Conservation (phyloP, 2,797 vertebrate species). For the Acanthiza pusilla region DNA sequence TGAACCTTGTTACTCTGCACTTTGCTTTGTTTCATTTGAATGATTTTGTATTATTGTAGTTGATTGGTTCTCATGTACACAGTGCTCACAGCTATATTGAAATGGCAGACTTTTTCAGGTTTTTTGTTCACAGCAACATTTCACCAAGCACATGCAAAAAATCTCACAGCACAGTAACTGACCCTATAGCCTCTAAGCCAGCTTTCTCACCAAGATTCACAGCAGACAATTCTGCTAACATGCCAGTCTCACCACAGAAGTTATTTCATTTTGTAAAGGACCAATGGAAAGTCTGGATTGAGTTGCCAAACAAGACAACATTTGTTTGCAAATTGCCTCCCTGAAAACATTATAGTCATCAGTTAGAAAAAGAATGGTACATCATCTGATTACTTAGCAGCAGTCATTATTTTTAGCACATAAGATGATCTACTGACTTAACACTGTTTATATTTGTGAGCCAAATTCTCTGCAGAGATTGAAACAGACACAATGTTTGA, state of each 20-base stretch:
- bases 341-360: background rate
- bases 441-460: background rate
- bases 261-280: background rate
- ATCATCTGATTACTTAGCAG: background rate
- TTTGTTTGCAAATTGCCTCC: background rate
- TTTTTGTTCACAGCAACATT: background rate
- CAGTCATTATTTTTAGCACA: background rate
- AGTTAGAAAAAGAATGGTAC: background rate
- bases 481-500: conserved; percentile 29
- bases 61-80: background rate
- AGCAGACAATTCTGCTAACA: background rate
- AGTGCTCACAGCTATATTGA: background rate
- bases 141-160: background rate
- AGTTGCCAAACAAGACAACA: background rate
- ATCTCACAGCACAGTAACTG: background rate
- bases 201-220: background rate
- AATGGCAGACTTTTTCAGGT: background rate
- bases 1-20: background rate
- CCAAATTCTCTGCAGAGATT: background rate
- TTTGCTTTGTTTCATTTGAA: conserved; percentile 1
- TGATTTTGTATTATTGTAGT: background rate
- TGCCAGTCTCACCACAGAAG: background rate
- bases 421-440: background rate
- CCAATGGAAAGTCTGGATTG: background rate
- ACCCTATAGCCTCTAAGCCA: background rate